Conservation (phyloP, 2,888 invertebrate species). For the Fragum whitleyi region DNA sequence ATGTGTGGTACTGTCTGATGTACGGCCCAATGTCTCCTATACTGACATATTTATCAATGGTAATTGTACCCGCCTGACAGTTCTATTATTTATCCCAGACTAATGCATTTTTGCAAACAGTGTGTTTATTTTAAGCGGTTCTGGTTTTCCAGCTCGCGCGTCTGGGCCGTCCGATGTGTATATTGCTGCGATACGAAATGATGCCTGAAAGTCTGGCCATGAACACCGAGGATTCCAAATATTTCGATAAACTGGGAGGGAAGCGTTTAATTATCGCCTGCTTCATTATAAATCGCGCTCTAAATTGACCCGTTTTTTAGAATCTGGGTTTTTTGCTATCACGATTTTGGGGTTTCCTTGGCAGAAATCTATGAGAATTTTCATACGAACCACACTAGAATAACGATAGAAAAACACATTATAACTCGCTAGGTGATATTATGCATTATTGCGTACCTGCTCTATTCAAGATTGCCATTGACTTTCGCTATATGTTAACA, state of each 20-base stretch:
- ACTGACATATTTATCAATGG: conserved; percentile 66
- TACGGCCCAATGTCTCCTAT: conserved; percentile 44
- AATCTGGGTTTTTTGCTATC: not conserved
- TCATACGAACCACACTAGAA: not conserved
- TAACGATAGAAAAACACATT: too few relatives aligned
- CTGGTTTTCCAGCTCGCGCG: conserved; percentile 36
- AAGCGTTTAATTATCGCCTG: conserved; percentile 26
- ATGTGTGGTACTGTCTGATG: conserved; percentile 40
- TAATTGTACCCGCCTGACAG: conserved; percentile 60
- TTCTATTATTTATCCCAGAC: conserved; percentile 60
- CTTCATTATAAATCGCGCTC: conserved; percentile 8
- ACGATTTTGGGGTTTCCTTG: not conserved
- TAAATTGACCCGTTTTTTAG: not conserved
- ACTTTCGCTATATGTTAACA: too few relatives aligned
- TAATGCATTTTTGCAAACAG: conserved; percentile 67
- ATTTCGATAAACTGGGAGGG: conserved; percentile 16
- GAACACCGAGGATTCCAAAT: conserved; percentile 22
- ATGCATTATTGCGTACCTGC: too few relatives aligned
- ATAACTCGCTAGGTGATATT: too few relatives aligned
- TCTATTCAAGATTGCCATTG: too few relatives aligned
- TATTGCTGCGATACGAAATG: conserved; percentile 44
- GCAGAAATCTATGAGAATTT: not conserved
- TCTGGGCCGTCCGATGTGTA: conserved; percentile 46
- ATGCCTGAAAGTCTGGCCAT: conserved; percentile 39
- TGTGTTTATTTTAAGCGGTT: conserved; percentile 58